Conservation (phyloP, 2,888 invertebrate genomes). For the Corbicula japonica region DNA sequence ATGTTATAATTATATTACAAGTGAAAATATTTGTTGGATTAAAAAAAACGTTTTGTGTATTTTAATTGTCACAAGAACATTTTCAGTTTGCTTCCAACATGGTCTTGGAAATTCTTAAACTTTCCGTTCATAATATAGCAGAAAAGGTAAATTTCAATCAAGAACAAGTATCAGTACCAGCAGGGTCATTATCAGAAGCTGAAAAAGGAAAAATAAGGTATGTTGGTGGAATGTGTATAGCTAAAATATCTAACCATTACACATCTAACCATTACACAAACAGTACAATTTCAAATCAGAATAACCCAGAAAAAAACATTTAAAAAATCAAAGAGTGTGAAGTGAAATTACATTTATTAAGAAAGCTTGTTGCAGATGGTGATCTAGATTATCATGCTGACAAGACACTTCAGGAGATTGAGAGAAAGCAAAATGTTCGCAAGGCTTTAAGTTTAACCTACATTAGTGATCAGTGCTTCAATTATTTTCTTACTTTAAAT, state of each 20-base stretch:
- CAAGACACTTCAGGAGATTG: not conserved
- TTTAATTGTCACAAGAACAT: not conserved
- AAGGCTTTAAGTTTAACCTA: not conserved
- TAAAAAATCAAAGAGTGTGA: not conserved
- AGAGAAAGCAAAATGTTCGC: not conserved
- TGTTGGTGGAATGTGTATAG: conserved; percentile 52
- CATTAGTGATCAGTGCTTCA: not conserved
- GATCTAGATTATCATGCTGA: not conserved
- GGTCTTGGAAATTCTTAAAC: not conserved
- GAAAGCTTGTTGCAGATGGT: conserved; percentile 2
- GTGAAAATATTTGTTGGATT: not conserved
- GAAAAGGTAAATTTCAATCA: not conserved
- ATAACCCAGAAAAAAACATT: conserved; percentile 23
- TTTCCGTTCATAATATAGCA: conserved; percentile 6
- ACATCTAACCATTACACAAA: conserved; percentile 28
- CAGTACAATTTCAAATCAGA: conserved; percentile 2
- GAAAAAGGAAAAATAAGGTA: conserved; percentile 45
- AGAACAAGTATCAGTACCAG: not conserved
- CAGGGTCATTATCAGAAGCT: conserved; percentile 25
- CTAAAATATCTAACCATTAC: conserved; percentile 36
- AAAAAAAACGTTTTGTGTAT: not conserved
- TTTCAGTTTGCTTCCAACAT: not conserved
- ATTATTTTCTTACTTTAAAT: not conserved
- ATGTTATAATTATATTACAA: not conserved
- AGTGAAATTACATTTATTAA: not conserved